Evolutionary conservation across 1,140 invertebrate species (phyloP).

Genomic region (Psix sp.): DNA sequence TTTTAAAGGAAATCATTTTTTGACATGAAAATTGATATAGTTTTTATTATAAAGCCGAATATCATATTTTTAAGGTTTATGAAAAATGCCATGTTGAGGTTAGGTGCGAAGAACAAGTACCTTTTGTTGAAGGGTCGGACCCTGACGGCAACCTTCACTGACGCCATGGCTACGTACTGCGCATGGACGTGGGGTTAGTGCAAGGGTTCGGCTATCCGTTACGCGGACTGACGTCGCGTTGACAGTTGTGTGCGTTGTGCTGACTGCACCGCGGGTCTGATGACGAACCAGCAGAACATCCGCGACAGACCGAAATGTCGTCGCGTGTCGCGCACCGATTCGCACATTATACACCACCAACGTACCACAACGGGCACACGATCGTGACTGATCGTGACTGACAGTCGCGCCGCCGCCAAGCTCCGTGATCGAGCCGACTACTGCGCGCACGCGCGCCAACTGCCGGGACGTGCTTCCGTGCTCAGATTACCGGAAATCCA

Average conservation of each 20-base stretch:
- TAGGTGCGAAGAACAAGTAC: constrained; percentile 73
- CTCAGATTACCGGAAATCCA: no score
- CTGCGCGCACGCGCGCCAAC: constrained; percentile 20
- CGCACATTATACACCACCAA: constrained; percentile 26
- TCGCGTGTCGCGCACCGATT: constrained; percentile 37
- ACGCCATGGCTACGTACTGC: constrained; percentile 80
- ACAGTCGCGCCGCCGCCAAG: constrained; percentile 7
- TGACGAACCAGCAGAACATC: constrained; percentile 8
- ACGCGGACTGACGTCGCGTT: constrained; percentile 24
- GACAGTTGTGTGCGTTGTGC: constrained; percentile 15
- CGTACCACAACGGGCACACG: constrained; percentile 31
- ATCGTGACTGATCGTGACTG: constrained; percentile 36
- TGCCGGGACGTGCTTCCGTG: constrained; percentile 1
- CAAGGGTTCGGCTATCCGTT: constrained; percentile 8
- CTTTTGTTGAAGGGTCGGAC: constrained; percentile 89
- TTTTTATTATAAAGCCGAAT: no score
- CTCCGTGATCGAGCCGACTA: background rate
- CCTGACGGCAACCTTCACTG: constrained; percentile 88
- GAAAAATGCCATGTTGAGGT: constrained; percentile 19
- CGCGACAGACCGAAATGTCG: constrained; percentile 41
- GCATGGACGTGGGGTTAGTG: constrained; percentile 54
- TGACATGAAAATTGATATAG: no score
- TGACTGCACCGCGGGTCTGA: constrained; percentile 2
- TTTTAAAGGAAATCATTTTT: no score
- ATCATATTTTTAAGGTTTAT: no score